These are phyloP conservation scores for Dysdera silvatica DNA, from an alignment of 1,140 invertebrate species.

Conservation along the genomic window DNA sequence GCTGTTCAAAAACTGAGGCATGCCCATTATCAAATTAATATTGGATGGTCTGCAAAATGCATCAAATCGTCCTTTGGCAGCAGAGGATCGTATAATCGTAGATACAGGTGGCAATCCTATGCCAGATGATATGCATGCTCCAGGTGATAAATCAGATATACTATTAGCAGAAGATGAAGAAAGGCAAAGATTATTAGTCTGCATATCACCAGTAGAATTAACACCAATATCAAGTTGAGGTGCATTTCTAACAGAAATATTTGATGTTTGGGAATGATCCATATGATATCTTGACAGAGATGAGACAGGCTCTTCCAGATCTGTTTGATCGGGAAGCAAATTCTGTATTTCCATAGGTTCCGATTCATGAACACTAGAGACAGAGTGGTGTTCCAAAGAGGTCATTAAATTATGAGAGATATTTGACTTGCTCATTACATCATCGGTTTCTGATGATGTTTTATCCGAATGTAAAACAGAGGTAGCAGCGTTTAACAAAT, in stretches of 20 bases:
- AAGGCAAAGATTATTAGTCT: slow-evolving; percentile 12
- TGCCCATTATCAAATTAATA: slow-evolving; percentile 20
- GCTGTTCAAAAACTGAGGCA: slow-evolving; percentile 18
- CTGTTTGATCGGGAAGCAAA: slow-evolving; percentile 10
- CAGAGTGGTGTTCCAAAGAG: slow-evolving; percentile 9
- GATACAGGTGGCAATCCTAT: slow-evolving; percentile 27
- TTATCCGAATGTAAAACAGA: slow-evolving; percentile 17
- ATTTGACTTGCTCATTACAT: not conserved
- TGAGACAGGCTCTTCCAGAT: slow-evolving; percentile 10
- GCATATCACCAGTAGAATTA: slow-evolving; percentile 10
- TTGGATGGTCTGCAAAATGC: slow-evolving; percentile 13
- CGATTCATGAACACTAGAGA: slow-evolving; percentile 9
- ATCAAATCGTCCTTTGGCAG: slow-evolving; percentile 22
- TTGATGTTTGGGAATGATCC: slow-evolving; percentile 20
- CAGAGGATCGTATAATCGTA: slow-evolving; percentile 24
- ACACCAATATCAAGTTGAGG: slow-evolving; percentile 2
- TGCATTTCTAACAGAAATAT: slow-evolving; percentile 13
- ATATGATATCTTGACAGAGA: slow-evolving; percentile 12
- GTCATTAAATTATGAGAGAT: slow-evolving; percentile 12
- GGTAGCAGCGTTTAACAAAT: slow-evolving; percentile 23
- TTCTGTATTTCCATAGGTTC: slow-evolving; percentile 22
- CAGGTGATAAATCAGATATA: slow-evolving; percentile 16
- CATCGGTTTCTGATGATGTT: not conserved
- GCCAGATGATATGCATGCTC: slow-evolving; percentile 20
- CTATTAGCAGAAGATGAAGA: slow-evolving; percentile 23